Base-by-base conservation (phyloP, 2,888 invertebrate species). In the Mythimna vitellina region DNA sequence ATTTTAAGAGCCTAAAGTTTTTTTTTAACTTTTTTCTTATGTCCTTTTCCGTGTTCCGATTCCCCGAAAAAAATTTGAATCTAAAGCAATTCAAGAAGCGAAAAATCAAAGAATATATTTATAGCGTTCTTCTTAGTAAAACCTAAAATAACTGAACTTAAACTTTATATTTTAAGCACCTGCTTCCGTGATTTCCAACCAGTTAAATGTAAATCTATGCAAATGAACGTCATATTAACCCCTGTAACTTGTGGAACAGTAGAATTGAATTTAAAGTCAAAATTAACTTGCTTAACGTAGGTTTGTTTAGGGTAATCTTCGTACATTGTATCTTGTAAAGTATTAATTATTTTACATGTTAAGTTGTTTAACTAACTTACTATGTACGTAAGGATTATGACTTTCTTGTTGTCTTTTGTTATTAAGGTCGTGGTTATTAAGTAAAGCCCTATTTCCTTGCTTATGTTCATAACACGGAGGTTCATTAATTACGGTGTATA, bases 121-220 rank as follows among this genome's bases (percentile, higher is more conserved):
- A 14, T n/a, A 25, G 4, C 29, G 29, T 29, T 38, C 10, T 29
- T 38, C 10, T 10, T 17, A n/a, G n/a, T 14, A n/a, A 73, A 76
- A 49, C 17, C 5, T 17, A 46, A 46, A 46, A 46, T 6, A 6
- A 46, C 42, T 42, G 6, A 35, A 35, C 9, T 35, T 9, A 35
- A 35, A 9, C 46, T 46, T 20, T 17, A 20, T 46, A 46, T 46
- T 46, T 46, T 7, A 46, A 46, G 46, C 17, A 46, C 17, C 42
- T 14, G 7, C 35, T 49, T 0, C 25, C 20, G 8, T 20, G 17
- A 35, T 64, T 60, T 17, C 56, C n/a, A 54, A 25, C 29, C 22
- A 49, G 14, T 32, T 9, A 42, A 17, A 77, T 82, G 65, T 57
- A 69, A 78, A 65, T 82, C 20, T 57, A 78, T 82, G 78, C 60